Evolutionary conservation across 2,113 vertebrate genomes (phyloP).

Genomic region (Ptilorrhoa leucosticta): DNA sequence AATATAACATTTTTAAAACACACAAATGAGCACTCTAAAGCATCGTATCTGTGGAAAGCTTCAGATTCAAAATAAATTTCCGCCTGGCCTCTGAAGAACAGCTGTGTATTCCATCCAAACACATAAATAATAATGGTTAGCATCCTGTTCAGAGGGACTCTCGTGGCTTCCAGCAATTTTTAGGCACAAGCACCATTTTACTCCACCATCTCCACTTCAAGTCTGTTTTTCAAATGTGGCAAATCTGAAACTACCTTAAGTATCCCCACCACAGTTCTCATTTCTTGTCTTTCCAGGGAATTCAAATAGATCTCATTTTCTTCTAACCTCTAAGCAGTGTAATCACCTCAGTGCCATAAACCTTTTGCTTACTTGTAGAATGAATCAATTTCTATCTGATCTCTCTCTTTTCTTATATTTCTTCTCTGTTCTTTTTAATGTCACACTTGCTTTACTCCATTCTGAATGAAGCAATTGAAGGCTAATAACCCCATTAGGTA

Average conservation of each 20-base stretch:
- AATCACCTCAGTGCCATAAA: background rate
- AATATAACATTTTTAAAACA: background rate
- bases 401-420: background rate
- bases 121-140: background rate
- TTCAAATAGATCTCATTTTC: slow-evolving; percentile 4
- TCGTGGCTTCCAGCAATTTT: background rate
- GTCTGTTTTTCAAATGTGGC: background rate
- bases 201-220: background rate
- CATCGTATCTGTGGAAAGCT: background rate
- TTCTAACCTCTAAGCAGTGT: background rate
- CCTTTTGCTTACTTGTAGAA: background rate
- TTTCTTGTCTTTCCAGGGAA: background rate
- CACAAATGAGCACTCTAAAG: background rate
- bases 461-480: background rate
- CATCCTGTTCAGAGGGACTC: background rate
- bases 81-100: background rate
- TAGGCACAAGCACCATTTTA: background rate
- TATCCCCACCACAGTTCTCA: background rate
- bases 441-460: background rate
- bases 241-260: background rate
- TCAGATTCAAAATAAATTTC: background rate
- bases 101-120: background rate
- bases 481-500: background rate
- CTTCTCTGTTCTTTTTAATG: background rate
- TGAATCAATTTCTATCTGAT: background rate